Base-by-base conservation (phyloP, 1,140 invertebrate species). In the Lucilia cuprina region DNA sequence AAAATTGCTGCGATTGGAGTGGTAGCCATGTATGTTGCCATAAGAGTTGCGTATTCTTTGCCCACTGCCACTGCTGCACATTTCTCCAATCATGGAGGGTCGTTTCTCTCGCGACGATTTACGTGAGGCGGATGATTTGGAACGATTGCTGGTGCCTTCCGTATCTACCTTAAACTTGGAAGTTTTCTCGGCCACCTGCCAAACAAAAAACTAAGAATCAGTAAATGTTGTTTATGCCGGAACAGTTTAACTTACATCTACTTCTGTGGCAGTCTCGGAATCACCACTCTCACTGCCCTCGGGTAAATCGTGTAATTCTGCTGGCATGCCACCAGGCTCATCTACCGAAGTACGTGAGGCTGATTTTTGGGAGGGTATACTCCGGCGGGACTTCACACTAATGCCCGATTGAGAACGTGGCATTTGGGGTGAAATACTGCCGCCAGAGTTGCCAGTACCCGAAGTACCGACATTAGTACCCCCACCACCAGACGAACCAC, bases 81-180 rank as follows among this genome's bases (percentile, higher is more conserved):
- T 87, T 60, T 91, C 90, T 0, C 90, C 89, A 41, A 91, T 90
- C 90, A 91, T 91, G 21, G 90, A 91, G 83, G 90, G 90, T 0
- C 90, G 88, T 84, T 91, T 91, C 82, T 91, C 90, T 35, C 90
- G 89, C 17, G 89, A 91, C 13, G 90, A 89, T 30, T 91, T 91
- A 2, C 90, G 86, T 8, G 88, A 90, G 0, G 87, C 88, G 0
- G 90, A 90, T 17, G 88, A 89, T 77, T 91, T 91, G 75, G 87
- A 90, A 0, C 90, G 88, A 60, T 89, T 91, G 86, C 88, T 91
- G 84, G 88, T 91, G 82, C 93, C 93, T 87, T 95, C 95, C 0
- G 95, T 96, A 13, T 95, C 94, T 84, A 95, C 94, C 87, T 95
- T 95, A 86, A 95, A 95, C 87, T 95, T 96, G 0, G 95, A 92